Base-by-base conservation (phyloP, 1,140 invertebrate genomes). In the Tenebrio molitor region DNA sequence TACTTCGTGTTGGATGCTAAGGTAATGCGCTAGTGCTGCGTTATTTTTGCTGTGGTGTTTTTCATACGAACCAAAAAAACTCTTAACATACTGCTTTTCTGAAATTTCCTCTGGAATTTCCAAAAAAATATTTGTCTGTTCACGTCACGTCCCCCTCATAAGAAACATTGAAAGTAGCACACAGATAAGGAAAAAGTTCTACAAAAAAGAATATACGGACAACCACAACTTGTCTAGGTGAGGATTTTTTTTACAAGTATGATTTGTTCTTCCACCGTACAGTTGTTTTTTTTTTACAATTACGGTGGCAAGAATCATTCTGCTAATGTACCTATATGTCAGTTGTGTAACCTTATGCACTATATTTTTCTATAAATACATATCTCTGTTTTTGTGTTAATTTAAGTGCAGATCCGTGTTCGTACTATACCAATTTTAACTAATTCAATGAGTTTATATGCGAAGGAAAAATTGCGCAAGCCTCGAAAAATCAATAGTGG, bases 151-250 rank as follows among this genome's bases (percentile, higher is more conserved):
- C 19, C n/a, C 19, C 44, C 17, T 6, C 4, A 50, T 50, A 5
- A 33, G 10, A 50, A 17, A 50, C 6, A 19, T 8, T 19, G 3
- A 3, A 21, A 33, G 10, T 5, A 12, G 6, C 6, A 39, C 2
- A 23, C 21, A 58, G 23, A 25, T 3, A 21, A 17, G 15, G 10
- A 58, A 58, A 58, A 29, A 25, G 23, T 58, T 58, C 50, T 3
- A 8, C 23, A 29, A 58, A 58, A 50, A 50, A 29, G 21, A 58
- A 34, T 58, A 58, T 58, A 58, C 25, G 50, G 50, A 58, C 50
- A 58, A 58, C 50, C 50, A 58, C 50, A 58, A 58, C 50, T 58
- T 58, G 50, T 58, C 50, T 58, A 58, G 50, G 50, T 58, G 50
- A 58, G 2, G 15, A 33, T 15, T 58, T 58, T 29, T 25, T 58